phyloP scores from a whole-genome alignment of 2,113 vertebrate genomes.

The Guaruba guarouba region DNA sequence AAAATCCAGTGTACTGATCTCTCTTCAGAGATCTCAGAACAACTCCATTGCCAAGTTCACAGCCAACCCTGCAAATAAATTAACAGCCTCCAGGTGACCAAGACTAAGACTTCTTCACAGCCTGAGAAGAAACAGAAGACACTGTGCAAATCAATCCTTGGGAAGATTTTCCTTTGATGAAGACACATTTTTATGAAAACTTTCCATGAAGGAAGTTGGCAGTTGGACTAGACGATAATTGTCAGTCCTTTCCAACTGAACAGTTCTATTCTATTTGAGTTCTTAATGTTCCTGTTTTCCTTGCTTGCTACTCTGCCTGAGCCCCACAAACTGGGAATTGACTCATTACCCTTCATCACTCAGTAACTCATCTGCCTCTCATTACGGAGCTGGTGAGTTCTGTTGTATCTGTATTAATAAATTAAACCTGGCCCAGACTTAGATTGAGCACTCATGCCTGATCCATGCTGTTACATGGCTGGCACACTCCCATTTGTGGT shows the following conservation, averaged over 20 bases:
- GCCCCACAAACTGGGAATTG: not conserved
- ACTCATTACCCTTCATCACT: not conserved
- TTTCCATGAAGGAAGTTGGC: not conserved
- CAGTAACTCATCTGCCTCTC: not conserved
- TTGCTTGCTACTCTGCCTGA: not conserved
- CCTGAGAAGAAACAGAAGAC: not conserved
- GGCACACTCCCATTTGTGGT: not conserved
- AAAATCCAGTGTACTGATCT: not conserved
- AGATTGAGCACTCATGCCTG: rapidly evolving
- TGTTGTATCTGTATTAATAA: not conserved
- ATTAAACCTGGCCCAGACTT: not conserved
- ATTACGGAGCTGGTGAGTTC: not conserved
- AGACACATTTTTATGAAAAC: not conserved
- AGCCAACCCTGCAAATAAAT: not conserved
- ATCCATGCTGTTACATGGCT: not conserved
- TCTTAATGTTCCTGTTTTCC: not conserved
- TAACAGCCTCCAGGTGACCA: not conserved
- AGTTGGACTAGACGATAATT: not conserved
- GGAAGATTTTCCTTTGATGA: not conserved
- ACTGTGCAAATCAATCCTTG: not conserved
- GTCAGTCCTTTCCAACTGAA: not conserved
- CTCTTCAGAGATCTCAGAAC: not conserved
- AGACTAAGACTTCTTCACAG: not conserved
- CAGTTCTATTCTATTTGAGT: not conserved
- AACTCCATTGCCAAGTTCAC: not conserved